Evolutionary conservation across 1,140 invertebrate species (phyloP), one percentile per base, ranked within the genome.

Genomic region (Drosophila simulans): DNA sequence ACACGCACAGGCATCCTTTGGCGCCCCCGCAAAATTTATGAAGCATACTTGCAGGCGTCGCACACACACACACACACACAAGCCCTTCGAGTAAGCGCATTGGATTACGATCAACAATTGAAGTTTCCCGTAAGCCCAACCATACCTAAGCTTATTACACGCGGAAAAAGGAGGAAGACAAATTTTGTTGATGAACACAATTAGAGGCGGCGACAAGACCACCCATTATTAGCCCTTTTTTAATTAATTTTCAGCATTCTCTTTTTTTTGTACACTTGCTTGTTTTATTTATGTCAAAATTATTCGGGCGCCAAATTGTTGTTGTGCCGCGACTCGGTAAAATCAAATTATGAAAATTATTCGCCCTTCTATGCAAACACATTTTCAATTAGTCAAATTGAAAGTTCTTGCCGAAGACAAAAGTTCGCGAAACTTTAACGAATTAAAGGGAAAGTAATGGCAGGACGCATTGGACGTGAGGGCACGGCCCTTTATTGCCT

Each of bases 271-370:
- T 43, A 20, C 5, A 31, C n/a, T 25, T 59, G 49, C 25, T 59
- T 56, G 43, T 39, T 70, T 56, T 72, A 72, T 71, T 71, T 59
- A 71, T 72, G 59, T 59, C 20, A 12, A 72, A 59, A 72, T 72
- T 70, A 60, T 55, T 43, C 54, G 69, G 60, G 62, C 69, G 62
- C 57, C 74, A 77, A 77, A 77, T 43, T 59, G 64, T 57, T 77
- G 73, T 63, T 77, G 57, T 39, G 52, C 27, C 17, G 8, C 22
- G 20, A 49, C 37, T 70, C 56, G 63, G 25, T 48, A 17, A 77
- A 85, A 84, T 85, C 81, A 88, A 88, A 86, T 88, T 88, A 86
- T 88, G 79, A 64, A 88, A 88, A 83, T 83, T 72, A 76, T 79
- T 82, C 82, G 68, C 57, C 52, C 35, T 65, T 46, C 45, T 69